Evolutionary conservation across 92 coral and sea anemone species (phyloP), one percentile per base, ranked within the genome.

Genomic region (Desmophyllum pertusum): DNA sequence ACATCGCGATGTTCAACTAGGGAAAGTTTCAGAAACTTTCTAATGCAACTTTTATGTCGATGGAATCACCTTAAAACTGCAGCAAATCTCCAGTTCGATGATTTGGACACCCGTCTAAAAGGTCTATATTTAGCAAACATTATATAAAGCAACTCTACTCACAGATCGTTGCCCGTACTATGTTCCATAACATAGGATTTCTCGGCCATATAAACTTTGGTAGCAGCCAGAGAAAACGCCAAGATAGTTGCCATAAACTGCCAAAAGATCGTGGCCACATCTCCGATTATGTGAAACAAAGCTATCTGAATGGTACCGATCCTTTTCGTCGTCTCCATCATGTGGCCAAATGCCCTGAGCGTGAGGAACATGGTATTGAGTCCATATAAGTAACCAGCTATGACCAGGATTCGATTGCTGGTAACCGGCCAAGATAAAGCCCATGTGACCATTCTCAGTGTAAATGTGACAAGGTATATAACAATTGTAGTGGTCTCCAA

Each of bases 121-220:
- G 9, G 8, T 55, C 63, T 23, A 23, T 3, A 17, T 48, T 48
- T 48, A 48, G 18, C 18, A 48, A 13, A 48, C 8, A 48, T 55
- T 4, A 23, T n/a, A 0, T 21, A 55, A 55, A 21, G 63, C 30
- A 55, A 55, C 23, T 23, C 1, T 55, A 55, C 63, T 55, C 23
- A 55, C 63, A 55, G 63, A 55, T 55, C 29, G 21, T n/a, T 23
- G 25, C 30, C 63, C 1, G 5, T 55, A 10, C 29, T 11, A 19
- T 23, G 21, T 55, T 30, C 41, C 27, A 35, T 21, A 68, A 68
- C 73, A 31, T 72, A 83, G 1, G 87, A 83, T 51, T 59, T 53
- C 41, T 83, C 87, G 5, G 82, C 81, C 38, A 83, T 79, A 31
- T 83, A 83, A 8, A 83, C 87, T 52, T 83, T 83, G 38, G 87